These are phyloP conservation scores for Pungitius pungitius DNA, from an alignment of 2,113 vertebrate species.

Conservation along the genomic window DNA sequence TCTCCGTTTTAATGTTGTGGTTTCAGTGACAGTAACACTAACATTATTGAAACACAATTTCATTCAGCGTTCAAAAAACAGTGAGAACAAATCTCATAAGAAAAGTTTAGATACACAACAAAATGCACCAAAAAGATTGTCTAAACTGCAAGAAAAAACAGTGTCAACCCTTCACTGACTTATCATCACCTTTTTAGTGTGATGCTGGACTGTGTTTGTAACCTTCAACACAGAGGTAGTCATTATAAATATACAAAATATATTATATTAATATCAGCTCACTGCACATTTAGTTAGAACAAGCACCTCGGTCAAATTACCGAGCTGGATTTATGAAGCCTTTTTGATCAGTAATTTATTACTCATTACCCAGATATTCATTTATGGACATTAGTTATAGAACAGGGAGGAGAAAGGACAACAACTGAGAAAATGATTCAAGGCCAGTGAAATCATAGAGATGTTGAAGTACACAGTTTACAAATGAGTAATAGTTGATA, in stretches of 20 bases:
- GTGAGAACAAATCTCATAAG: not conserved
- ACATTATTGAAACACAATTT: not conserved
- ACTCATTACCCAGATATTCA: constrained; percentile 49
- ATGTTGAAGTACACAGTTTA: constrained; percentile 2
- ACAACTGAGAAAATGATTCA: constrained; percentile 57
- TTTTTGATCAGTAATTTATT: constrained; percentile 62
- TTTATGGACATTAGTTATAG: constrained; percentile 55
- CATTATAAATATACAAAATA: not conserved
- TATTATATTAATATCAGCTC: not conserved
- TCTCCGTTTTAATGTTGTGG: constrained; percentile 15
- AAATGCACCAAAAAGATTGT: not conserved
- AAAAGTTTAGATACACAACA: not conserved
- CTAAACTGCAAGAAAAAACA: not conserved
- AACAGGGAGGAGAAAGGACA: constrained; percentile 36
- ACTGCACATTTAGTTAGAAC: not conserved
- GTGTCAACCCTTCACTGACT: too few relatives aligned
- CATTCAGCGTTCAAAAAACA: not conserved
- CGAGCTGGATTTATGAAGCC: constrained; percentile 18
- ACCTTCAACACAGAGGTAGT: not conserved
- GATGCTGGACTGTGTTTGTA: not conserved
- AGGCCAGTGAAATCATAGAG: constrained; percentile 49
- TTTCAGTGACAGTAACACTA: not conserved
- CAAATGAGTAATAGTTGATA: not conserved
- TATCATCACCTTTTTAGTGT: not conserved
- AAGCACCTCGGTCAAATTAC: constrained; percentile 24